Conservation (phyloP, 2,797 vertebrate genomes). For the Propithecus perrieri region DNA sequence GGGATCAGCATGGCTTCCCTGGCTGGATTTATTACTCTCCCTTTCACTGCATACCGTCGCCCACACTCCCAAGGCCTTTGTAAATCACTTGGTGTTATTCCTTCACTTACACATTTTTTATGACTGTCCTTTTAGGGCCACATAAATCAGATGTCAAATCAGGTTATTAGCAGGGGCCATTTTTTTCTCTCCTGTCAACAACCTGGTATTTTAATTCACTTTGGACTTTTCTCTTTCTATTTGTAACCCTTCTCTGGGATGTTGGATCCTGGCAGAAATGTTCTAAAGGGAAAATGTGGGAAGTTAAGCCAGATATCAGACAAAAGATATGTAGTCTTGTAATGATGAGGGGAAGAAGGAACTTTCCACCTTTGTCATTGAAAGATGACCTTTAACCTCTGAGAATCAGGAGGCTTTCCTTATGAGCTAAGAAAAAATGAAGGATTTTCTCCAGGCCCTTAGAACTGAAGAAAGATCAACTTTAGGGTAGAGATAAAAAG, state of each 20-base stretch:
- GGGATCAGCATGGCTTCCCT: constrained; percentile 17
- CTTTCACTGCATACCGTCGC: constrained; percentile 40
- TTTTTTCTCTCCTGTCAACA: constrained; percentile 78
- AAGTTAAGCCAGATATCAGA: background rate
- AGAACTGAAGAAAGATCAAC: background rate
- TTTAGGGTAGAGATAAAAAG: background rate
- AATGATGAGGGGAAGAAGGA: background rate
- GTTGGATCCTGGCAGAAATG: constrained; percentile 46
- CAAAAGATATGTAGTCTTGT: background rate
- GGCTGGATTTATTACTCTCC: constrained; percentile 60
- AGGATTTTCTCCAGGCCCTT: background rate
- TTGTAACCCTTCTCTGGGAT: background rate
- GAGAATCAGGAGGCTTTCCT: background rate
- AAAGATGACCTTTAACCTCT: background rate
- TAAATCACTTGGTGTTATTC: constrained; percentile 75
- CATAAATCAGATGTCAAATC: constrained; percentile 70
- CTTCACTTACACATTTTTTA: constrained; percentile 74
- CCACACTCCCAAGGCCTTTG: constrained; percentile 61
- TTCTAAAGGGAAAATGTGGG: constrained; percentile 32
- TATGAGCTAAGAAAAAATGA: background rate
- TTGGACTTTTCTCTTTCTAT: constrained; percentile 71
- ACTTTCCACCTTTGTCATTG: background rate
- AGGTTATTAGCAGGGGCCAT: constrained; percentile 72
- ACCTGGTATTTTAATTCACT: constrained; percentile 74
- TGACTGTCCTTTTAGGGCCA: constrained; percentile 68